A percentile compares a stretch with the other conserved stretches of the same genome.
Evolutionary conservation across 2,888 invertebrate species (phyloP).

Genomic region (Drosophila mayaguana): DNA sequence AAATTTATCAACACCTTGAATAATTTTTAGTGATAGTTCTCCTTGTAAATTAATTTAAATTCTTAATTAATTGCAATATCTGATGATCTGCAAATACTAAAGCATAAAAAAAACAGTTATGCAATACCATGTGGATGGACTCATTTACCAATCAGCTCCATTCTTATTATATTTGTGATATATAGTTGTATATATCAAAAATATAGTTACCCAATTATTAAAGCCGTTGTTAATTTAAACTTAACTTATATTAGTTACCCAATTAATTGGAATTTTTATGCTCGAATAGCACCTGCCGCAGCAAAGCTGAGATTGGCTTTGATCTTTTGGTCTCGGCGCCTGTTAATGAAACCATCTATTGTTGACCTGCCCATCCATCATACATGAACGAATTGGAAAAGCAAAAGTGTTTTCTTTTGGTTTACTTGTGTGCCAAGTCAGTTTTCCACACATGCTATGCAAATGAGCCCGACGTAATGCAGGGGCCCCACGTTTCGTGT

Average conservation of each 20-base stretch:
- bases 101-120: too few species aligned
- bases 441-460: constrained; percentile 67
- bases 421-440: constrained; percentile 35
- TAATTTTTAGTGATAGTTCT: too few species aligned
- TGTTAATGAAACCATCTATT: constrained; percentile 70
- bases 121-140: too few species aligned
- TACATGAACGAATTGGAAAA: constrained; percentile 59
- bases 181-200: too few species aligned
- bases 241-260: neutral
- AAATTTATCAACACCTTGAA: too few species aligned
- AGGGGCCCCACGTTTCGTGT: constrained; percentile 16
- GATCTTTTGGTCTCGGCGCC: constrained; percentile 15
- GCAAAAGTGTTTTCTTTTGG: constrained; percentile 50
- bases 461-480: constrained; percentile 69
- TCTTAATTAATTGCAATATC: too few species aligned
- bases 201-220: too few species aligned
- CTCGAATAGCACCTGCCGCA: constrained; percentile 35
- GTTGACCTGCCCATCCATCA: constrained; percentile 64
- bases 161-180: neutral
- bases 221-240: neutral
- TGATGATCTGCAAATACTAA: too few species aligned
- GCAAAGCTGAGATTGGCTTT: constrained; percentile 12
- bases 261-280: constrained; percentile 1
- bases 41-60: too few species aligned
- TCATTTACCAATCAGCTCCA: neutral